Evolutionary conservation across 2,888 invertebrate genomes (phyloP).

Genomic region (Eupithecia dodoneata): DNA sequence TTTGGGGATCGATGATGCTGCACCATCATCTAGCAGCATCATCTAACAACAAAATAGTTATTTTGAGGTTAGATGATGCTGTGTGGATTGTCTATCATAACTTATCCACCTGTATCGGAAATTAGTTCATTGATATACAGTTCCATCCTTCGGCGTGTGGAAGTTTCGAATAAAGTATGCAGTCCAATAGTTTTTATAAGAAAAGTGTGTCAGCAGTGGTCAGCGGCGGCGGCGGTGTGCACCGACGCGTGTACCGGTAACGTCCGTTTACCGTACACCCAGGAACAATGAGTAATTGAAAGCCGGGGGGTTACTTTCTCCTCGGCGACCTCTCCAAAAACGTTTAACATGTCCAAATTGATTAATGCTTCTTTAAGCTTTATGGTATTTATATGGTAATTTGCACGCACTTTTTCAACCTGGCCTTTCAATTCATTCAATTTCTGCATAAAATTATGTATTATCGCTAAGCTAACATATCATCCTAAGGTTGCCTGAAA

Average conservation of each 20-base stretch:
- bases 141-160: constrained; percentile 2
- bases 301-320: constrained; percentile 38
- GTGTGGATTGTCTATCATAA: not conserved
- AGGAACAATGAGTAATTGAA: constrained; percentile 32
- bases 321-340: constrained; percentile 24
- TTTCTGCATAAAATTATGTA: not conserved
- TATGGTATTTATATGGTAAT: not conserved
- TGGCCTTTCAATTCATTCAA: not conserved
- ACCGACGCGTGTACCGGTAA: constrained; percentile 35
- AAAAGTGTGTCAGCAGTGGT: constrained; percentile 40
- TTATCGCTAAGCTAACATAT: not conserved
- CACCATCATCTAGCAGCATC: too few relatives aligned
- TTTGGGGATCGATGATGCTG: too few relatives aligned
- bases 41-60: not conserved
- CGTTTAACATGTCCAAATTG: constrained; percentile 21
- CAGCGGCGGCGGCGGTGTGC: constrained; percentile 29
- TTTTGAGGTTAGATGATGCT: not conserved
- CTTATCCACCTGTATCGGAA: not conserved
- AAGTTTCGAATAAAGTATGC: constrained; percentile 24
- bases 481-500: too few relatives aligned
- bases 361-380: constrained; percentile 15
- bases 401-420: not conserved
- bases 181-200: constrained; percentile 32
- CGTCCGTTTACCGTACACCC: constrained; percentile 33
- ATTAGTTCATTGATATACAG: not conserved